A percentile compares a stretch with the other conserved stretches of the same genome.
Evolutionary conservation across 1,140 invertebrate species (phyloP).

Genomic region (Cyclargus thomasi): DNA sequence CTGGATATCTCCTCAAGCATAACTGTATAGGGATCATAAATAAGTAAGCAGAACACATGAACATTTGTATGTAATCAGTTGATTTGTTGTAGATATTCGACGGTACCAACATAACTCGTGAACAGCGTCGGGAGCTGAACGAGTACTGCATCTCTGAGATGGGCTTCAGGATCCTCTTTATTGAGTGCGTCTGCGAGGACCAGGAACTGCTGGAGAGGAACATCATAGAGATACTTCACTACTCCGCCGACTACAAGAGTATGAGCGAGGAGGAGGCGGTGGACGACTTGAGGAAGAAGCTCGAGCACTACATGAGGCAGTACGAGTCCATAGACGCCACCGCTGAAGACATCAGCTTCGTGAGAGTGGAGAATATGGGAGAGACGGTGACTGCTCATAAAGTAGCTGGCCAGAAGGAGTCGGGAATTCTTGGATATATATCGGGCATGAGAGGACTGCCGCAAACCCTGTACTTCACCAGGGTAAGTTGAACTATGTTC

Average conservation of each 20-base stretch:
- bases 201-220: conserved; percentile 87
- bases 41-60: neutral
- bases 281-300: conserved; percentile 87
- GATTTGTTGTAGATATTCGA: conserved; percentile 86
- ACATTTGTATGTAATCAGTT: neutral
- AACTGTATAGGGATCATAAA: too few species aligned
- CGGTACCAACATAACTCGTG: conserved; percentile 91
- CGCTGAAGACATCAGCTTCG: conserved; percentile 60
- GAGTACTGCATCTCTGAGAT: conserved; percentile 83
- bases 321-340: conserved; percentile 81
- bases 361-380: conserved; percentile 65
- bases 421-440: conserved; percentile 65
- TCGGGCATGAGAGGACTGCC: conserved; percentile 67
- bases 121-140: conserved; percentile 85
- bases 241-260: conserved; percentile 90
- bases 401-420: conserved; percentile 66
- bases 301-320: conserved; percentile 88
- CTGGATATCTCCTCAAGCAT: too few species aligned
- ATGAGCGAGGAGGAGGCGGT: conserved; percentile 86
- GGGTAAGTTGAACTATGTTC: conserved; percentile 53
- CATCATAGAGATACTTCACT: conserved; percentile 92
- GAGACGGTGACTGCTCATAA: conserved; percentile 67
- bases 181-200: conserved; percentile 94
- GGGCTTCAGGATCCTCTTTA: conserved; percentile 92
- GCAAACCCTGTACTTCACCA: conserved; percentile 69